Conservation (phyloP, 2,113 vertebrate species). For the Charina bottae region DNA sequence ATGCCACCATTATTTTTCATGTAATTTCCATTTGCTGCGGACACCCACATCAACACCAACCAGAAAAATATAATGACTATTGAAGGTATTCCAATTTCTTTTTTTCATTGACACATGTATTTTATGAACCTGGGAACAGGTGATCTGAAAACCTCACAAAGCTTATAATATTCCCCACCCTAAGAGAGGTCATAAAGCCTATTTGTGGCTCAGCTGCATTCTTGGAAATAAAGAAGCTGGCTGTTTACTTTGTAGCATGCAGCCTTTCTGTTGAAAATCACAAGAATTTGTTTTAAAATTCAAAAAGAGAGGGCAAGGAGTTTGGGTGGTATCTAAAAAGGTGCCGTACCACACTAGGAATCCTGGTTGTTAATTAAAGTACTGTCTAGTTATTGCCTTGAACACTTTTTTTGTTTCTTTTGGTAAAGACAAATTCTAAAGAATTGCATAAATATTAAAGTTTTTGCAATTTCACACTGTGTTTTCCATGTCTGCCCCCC, state of each 20-base stretch:
- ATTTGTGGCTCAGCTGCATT: not conserved
- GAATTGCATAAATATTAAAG: not conserved
- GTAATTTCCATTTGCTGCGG: not conserved
- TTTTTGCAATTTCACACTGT: not conserved
- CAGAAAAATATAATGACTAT: not conserved
- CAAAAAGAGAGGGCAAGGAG: not conserved
- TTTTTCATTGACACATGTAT: not conserved
- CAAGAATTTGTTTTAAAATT: not conserved
- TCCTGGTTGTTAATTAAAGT: not conserved
- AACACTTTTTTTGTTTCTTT: not conserved
- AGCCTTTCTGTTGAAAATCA: not conserved
- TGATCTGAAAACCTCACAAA: not conserved
- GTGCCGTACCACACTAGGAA: not conserved
- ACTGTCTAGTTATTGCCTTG: not conserved
- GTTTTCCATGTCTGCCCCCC: not conserved
- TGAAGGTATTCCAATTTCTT: not conserved
- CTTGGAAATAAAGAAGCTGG: not conserved
- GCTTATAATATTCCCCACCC: not conserved
- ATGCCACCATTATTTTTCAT: not conserved
- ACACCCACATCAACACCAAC: not conserved
- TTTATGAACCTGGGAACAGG: not conserved
- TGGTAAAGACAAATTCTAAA: not conserved
- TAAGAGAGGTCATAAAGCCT: not conserved
- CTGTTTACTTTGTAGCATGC: not conserved
- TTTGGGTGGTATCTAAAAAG: not conserved